Conservation (phyloP, 2,888 invertebrate genomes). For the Seladonia tumulorum region DNA sequence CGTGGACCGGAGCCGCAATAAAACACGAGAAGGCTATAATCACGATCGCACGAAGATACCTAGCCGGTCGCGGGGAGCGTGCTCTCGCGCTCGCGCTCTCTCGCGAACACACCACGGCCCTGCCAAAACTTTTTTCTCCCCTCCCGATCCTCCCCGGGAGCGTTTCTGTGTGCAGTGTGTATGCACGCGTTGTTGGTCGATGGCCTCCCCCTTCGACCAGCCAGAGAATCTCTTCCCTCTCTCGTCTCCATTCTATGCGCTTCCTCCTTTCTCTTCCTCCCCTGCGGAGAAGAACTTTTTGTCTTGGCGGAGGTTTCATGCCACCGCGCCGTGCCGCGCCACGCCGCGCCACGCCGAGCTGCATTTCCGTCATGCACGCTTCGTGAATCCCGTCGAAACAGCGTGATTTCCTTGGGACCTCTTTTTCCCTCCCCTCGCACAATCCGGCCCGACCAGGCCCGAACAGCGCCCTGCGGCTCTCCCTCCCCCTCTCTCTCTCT, state of each 20-base stretch:
- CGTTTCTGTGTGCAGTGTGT: neutral
- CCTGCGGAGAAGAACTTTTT: constrained; percentile 59
- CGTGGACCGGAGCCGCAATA: constrained; percentile 74
- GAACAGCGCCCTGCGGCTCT: neutral
- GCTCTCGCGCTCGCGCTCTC: constrained; percentile 10
- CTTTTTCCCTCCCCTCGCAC: constrained; percentile 27
- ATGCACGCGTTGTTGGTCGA: constrained; percentile 17
- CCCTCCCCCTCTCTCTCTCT: neutral
- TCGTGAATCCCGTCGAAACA: constrained; percentile 69
- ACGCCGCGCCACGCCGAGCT: constrained; percentile 47
- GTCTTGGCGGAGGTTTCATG: constrained; percentile 61
- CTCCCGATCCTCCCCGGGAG: constrained; percentile 25
- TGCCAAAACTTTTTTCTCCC: constrained; percentile 49
- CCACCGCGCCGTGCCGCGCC: constrained; percentile 55
- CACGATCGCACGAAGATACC: constrained; percentile 73
- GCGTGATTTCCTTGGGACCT: constrained; percentile 65
- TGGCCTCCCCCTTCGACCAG: constrained; percentile 38
- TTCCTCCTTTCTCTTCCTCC: constrained; percentile 49
- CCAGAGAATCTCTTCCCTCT: constrained; percentile 50
- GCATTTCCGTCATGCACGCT: constrained; percentile 73
- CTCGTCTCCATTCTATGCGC: constrained; percentile 48
- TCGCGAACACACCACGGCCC: constrained; percentile 38
- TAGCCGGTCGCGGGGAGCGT: constrained; percentile 52
- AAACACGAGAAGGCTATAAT: constrained; percentile 81
- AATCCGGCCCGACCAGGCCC: neutral